These are phyloP conservation scores for Phalacrocorax carbo DNA, from an alignment of 2,113 vertebrate genomes.

Conservation along the genomic window DNA sequence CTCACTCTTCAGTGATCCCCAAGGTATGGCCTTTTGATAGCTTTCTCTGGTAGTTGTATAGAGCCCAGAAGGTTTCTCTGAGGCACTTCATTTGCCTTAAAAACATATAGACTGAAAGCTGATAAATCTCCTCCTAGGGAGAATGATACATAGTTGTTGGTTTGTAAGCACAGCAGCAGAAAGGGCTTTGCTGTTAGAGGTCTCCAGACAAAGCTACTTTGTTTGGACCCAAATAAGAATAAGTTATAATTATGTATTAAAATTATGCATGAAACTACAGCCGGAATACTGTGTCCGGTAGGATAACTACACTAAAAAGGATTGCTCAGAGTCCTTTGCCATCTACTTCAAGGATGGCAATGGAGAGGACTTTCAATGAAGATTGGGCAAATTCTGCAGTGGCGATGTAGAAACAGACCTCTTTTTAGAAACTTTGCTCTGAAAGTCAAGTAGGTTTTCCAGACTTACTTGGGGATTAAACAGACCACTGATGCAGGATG, in stretches of 20 bases:
- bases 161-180: neutral
- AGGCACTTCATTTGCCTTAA: neutral
- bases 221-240: neutral
- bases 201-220: neutral
- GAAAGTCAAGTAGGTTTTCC: neutral
- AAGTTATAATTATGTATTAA: neutral
- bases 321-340: neutral
- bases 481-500: neutral
- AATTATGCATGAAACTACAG: neutral
- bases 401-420: neutral
- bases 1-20: conserved; percentile 92
- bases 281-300: neutral
- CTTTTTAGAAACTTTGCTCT: neutral
- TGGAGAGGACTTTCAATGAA: neutral
- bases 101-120: neutral
- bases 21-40: conserved; percentile 73
- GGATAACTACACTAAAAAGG: neutral
- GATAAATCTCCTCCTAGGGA: neutral
- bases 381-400: neutral
- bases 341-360: neutral
- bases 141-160: neutral
- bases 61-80: neutral
- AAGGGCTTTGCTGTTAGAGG: neutral
- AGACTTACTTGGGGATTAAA: neutral
- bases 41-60: neutral